phyloP scores from a whole-genome alignment of 2,888 invertebrate genomes.

The Agonopterix subpropinquella region DNA sequence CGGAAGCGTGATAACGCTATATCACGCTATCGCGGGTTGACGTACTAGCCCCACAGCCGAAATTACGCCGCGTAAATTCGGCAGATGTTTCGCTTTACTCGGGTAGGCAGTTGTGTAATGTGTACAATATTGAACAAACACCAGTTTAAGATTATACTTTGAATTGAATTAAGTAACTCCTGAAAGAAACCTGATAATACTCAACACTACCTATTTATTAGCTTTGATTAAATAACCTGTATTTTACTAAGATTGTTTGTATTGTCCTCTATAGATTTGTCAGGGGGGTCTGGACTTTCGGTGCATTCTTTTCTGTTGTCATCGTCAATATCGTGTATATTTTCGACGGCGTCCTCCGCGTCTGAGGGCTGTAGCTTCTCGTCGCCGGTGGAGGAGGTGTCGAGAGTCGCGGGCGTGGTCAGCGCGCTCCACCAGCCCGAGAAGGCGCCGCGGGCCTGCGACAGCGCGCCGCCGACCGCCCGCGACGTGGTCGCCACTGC shows the following conservation, averaged over 20 bases:
- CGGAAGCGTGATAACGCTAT: too few species aligned
- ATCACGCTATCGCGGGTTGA: too few species aligned
- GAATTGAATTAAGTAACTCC: too few species aligned
- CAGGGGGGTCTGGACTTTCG: slow-evolving; percentile 40
- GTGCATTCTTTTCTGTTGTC: slow-evolving; percentile 25
- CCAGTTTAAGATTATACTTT: too few species aligned
- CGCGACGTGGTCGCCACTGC: slow-evolving; percentile 81
- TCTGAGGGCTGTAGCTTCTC: slow-evolving; percentile 18
- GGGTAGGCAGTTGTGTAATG: too few species aligned
- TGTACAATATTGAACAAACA: too few species aligned
- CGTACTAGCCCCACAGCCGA: too few species aligned
- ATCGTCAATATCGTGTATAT: slow-evolving; percentile 15
- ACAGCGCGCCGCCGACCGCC: slow-evolving; percentile 84
- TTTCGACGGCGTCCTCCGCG: slow-evolving; percentile 29
- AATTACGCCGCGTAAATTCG: too few species aligned
- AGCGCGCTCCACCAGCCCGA: slow-evolving; percentile 88
- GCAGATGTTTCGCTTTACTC: too few species aligned
- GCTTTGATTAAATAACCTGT: slow-evolving; percentile 34
- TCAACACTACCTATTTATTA: neutral
- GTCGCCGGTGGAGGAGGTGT: slow-evolving; percentile 11
- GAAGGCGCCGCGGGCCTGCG: slow-evolving; percentile 91
- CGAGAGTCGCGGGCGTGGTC: slow-evolving; percentile 34
- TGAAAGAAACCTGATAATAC: neutral
- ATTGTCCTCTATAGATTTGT: slow-evolving; percentile 48
- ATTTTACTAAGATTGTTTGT: slow-evolving; percentile 38